phyloP scores from a whole-genome alignment of 2,888 invertebrate genomes.

The Scelioninae gen. 2 region DNA sequence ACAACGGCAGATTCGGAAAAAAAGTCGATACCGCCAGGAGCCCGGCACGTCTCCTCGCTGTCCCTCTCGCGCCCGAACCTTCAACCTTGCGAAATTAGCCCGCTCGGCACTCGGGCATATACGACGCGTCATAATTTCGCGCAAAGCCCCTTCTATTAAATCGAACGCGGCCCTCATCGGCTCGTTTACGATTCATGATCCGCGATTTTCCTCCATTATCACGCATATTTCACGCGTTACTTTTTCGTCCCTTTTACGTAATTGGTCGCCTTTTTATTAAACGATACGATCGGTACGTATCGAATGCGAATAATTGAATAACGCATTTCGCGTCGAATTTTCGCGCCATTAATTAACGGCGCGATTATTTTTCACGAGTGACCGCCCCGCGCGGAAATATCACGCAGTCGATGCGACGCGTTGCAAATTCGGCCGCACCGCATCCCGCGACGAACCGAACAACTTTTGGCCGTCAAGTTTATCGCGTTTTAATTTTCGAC shows the following conservation, averaged over 20 bases:
- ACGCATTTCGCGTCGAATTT: slow-evolving; percentile 11
- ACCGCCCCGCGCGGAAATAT: not conserved
- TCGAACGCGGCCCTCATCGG: slow-evolving; percentile 21
- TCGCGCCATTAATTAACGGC: slow-evolving; percentile 6
- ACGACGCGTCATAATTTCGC: slow-evolving; percentile 30
- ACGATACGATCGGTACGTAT: not conserved
- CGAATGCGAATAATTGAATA: slow-evolving; percentile 21
- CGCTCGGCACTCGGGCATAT: slow-evolving; percentile 7
- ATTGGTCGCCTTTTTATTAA: slow-evolving; percentile 33
- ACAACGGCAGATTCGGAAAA: not conserved
- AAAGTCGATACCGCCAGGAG: slow-evolving; percentile 10
- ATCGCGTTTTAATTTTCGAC: not conserved
- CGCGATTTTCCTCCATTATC: slow-evolving; percentile 12
- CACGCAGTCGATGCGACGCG: not conserved
- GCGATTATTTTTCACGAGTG: slow-evolving; percentile 10
- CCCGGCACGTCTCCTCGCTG: not conserved
- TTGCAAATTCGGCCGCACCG: not conserved
- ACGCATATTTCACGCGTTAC: slow-evolving; percentile 13
- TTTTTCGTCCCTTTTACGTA: slow-evolving; percentile 13
- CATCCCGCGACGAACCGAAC: too few relatives aligned
- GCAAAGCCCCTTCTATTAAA: slow-evolving; percentile 27
- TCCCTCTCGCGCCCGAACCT: slow-evolving; percentile 15
- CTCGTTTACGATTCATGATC: slow-evolving; percentile 29
- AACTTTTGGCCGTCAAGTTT: not conserved
- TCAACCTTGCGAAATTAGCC: slow-evolving; percentile 23